These are phyloP conservation scores for Carollia perspicillata DNA, from an alignment of 2,113 vertebrate species.

Conservation along the genomic window DNA sequence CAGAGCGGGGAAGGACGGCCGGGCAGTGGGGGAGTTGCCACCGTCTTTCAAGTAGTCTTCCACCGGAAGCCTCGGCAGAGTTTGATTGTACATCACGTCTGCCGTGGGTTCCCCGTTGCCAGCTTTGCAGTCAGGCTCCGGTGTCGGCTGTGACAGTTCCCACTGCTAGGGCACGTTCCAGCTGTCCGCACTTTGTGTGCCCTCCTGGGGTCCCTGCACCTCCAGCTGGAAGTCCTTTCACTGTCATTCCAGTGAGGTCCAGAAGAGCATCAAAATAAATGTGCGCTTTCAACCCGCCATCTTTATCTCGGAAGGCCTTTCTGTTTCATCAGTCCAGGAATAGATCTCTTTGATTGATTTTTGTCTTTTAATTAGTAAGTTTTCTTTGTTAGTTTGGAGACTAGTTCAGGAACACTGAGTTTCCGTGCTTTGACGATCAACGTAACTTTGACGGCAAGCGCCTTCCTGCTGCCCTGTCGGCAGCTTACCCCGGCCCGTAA, in stretches of 20 bases:
- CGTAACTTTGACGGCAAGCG: not conserved
- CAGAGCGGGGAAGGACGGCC: no score
- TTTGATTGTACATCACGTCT: not conserved
- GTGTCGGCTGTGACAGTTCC: not conserved
- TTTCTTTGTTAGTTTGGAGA: not conserved
- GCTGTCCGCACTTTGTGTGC: not conserved
- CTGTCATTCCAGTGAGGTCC: not conserved
- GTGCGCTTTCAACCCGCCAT: not conserved
- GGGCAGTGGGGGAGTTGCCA: no score
- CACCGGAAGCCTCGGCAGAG: not conserved
- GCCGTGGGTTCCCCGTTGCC: not conserved
- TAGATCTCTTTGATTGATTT: not conserved
- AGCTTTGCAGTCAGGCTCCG: not conserved
- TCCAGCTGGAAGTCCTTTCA: not conserved
- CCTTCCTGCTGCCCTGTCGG: not conserved
- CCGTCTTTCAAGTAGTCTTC: not conserved
- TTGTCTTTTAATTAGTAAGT: not conserved
- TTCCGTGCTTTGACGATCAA: not conserved
- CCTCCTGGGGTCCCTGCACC: not conserved
- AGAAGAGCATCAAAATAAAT: not conserved
- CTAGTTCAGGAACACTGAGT: not conserved
- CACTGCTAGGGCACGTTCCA: accelerated
- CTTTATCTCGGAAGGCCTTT: not conserved
- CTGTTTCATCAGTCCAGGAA: not conserved
- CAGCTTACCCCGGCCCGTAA: not conserved